These are phyloP conservation scores for Sicus ferrugineus DNA, from an alignment of 2,888 invertebrate genomes.

Conservation along the genomic window DNA sequence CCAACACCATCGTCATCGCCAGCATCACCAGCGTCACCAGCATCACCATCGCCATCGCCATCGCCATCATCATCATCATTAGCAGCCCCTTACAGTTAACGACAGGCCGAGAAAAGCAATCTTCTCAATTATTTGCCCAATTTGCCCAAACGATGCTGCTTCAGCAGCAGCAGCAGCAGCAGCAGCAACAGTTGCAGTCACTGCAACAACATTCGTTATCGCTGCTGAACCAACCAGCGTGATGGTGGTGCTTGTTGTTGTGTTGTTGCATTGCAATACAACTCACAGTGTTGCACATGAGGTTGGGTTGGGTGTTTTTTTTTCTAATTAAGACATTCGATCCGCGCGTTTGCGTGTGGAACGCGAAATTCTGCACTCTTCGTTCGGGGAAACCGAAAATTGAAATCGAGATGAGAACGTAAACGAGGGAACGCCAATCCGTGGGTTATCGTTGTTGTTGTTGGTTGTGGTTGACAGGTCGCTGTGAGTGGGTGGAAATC, in stretches of 20 bases:
- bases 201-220: constrained; percentile 35
- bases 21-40: not conserved
- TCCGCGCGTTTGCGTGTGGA: constrained; percentile 57
- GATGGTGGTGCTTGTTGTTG: constrained; percentile 34
- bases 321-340: constrained; percentile 63
- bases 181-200: not conserved
- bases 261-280: not conserved
- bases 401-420: too few relatives aligned
- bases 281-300: constrained; percentile 26
- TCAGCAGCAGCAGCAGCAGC: constrained; percentile 2
- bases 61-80: not conserved
- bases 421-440: too few relatives aligned
- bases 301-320: not conserved
- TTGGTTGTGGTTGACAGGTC: not conserved
- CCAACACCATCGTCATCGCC: not conserved
- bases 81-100: not conserved
- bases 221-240: constrained; percentile 37
- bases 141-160: constrained; percentile 2
- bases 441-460: too few relatives aligned
- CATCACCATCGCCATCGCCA: not conserved
- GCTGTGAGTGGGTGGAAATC: constrained; percentile 42
- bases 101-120: constrained; percentile 18
- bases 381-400: not conserved
- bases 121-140: constrained; percentile 18
- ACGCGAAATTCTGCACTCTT: constrained; percentile 45